Conservation (phyloP, 2,888 invertebrate species). For the Cataglyphis rosenhaueri region DNA sequence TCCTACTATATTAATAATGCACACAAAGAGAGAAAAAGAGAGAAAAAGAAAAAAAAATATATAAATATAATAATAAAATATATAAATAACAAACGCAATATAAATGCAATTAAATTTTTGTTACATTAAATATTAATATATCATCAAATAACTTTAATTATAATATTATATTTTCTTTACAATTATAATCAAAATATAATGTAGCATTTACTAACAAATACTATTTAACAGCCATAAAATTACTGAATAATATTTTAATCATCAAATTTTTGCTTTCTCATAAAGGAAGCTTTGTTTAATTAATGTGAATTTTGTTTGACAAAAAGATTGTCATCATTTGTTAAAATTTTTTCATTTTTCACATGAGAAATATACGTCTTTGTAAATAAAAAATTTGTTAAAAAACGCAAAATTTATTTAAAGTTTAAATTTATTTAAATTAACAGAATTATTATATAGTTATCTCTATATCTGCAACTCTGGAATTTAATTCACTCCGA, state of each 20-base stretch:
- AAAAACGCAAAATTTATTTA: conserved; percentile 9
- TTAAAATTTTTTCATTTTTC: not conserved
- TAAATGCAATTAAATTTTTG: not conserved
- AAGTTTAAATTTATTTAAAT: not conserved
- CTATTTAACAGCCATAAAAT: not conserved
- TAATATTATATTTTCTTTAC: not conserved
- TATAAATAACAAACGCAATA: not conserved
- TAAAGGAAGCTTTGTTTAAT: not conserved
- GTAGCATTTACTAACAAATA: not conserved
- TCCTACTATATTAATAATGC: not conserved
- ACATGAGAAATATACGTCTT: not conserved
- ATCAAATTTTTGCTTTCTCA: not conserved
- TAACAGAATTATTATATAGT: not conserved
- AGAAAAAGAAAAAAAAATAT: not conserved
- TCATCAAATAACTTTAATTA: not conserved
- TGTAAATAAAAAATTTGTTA: conserved; percentile 9
- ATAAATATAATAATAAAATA: not conserved
- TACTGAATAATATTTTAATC: not conserved
- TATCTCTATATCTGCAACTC: not conserved
- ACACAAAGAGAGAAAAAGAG: not conserved
- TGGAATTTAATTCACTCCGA: not conserved
- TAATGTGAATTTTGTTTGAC: not conserved
- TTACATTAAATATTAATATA: not conserved
- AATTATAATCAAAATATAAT: not conserved
- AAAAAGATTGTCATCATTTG: not conserved